These are phyloP conservation scores for Corythornis leucogaster DNA, from an alignment of 2,797 vertebrate species.

Conservation along the genomic window DNA sequence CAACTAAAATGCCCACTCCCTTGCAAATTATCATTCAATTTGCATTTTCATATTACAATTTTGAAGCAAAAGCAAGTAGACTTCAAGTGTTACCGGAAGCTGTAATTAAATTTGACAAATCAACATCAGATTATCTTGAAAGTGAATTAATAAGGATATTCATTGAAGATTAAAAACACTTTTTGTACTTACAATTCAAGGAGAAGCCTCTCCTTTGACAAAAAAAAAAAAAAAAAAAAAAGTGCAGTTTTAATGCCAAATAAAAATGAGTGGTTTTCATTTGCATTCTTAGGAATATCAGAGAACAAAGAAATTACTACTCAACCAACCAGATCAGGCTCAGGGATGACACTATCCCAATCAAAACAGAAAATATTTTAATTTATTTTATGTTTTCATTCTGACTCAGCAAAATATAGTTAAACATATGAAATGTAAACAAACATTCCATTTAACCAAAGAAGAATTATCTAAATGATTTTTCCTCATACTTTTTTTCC, in stretches of 20 bases:
- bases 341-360: constrained; percentile 76
- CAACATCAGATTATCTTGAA: constrained; percentile 98
- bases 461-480: constrained; percentile 12
- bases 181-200: constrained; percentile 84
- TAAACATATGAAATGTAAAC: constrained; percentile 65
- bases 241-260: constrained; percentile 81
- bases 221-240: constrained; percentile 77
- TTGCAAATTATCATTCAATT: constrained; percentile 93
- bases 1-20: constrained; percentile 97
- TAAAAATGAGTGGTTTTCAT: constrained; percentile 83
- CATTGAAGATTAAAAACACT: constrained; percentile 85
- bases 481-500: constrained; percentile 17
- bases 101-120: constrained; percentile 99
- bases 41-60: constrained; percentile 99
- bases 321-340: constrained; percentile 79
- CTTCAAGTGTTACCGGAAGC: constrained; percentile 98
- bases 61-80: constrained; percentile 94
- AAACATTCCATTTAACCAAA: constrained; percentile 55
- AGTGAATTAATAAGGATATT: constrained; percentile 96
- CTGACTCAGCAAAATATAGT: constrained; percentile 69
- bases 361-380: constrained; percentile 79
- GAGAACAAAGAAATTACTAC: constrained; percentile 85
- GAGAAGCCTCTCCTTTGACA: constrained; percentile 82
- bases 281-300: constrained; percentile 82
- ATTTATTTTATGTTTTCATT: constrained; percentile 74